These are phyloP conservation scores for Rostratula benghalensis DNA, from an alignment of 2,113 vertebrate genomes.

Conservation along the genomic window DNA sequence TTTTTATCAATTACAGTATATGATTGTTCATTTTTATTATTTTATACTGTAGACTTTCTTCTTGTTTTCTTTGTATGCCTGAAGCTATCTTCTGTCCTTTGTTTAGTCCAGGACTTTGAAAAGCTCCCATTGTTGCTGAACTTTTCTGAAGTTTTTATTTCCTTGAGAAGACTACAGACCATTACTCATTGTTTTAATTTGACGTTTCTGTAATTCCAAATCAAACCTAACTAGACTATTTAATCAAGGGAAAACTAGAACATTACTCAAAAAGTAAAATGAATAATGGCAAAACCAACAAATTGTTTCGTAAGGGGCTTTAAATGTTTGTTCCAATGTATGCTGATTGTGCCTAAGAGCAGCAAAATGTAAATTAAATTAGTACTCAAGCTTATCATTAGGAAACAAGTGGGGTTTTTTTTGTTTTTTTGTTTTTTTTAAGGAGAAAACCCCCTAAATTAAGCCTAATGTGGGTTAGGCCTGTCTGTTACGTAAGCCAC, in stretches of 20 bases:
- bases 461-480: conserved; percentile 36
- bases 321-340: conserved; percentile 3
- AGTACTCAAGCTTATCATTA: conserved; percentile 43
- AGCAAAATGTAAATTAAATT: conserved; percentile 62
- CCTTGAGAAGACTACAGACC: background rate
- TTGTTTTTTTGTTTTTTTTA: too few species aligned
- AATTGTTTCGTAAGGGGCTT: conserved; percentile 24
- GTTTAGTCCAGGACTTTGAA: background rate
- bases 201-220: conserved; percentile 55
- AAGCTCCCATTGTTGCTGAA: background rate
- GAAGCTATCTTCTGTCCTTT: background rate
- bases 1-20: background rate
- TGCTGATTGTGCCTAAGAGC: conserved; percentile 7
- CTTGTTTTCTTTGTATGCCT: background rate
- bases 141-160: background rate
- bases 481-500: conserved; percentile 15
- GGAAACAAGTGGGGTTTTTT: conserved; percentile 7
- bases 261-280: background rate
- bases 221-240: conserved; percentile 49
- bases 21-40: background rate
- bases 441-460: conserved; percentile 18
- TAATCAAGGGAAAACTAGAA: conserved; percentile 29
- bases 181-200: conserved; percentile 56
- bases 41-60: background rate
- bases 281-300: conserved; percentile 1